Conservation (phyloP, 2,888 invertebrate genomes). For the Gasteruption jaculator region DNA sequence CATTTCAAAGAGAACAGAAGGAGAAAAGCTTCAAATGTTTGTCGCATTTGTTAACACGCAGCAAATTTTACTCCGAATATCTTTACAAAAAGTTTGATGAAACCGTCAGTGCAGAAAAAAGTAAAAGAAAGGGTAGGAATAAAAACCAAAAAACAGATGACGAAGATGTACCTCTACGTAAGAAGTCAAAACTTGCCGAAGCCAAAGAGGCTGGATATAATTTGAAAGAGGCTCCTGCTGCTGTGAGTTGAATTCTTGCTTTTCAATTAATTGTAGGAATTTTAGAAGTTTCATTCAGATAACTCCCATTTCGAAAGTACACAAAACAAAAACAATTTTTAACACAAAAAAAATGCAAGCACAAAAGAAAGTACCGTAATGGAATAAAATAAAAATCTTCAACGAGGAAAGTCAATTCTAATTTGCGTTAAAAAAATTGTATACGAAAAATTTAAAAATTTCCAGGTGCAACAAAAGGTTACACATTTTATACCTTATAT, state of each 20-base stretch:
- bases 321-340: too few species aligned
- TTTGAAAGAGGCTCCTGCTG: too few species aligned
- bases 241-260: too few species aligned
- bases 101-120: background rate
- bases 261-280: too few species aligned
- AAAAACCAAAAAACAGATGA: background rate
- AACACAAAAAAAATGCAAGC: too few species aligned
- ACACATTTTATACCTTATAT: background rate
- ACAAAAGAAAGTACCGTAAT: background rate
- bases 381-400: constrained; percentile 12
- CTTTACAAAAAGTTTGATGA: constrained; percentile 31
- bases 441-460: constrained; percentile 22
- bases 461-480: constrained; percentile 21
- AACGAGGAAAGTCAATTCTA: constrained; percentile 18
- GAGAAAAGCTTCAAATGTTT: constrained; percentile 40
- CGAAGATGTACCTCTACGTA: too few species aligned
- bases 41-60: constrained; percentile 39
- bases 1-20: constrained; percentile 28
- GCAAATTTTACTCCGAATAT: constrained; percentile 37
- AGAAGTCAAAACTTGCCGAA: too few species aligned
- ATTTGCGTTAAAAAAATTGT: constrained; percentile 7
- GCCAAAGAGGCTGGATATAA: too few species aligned
- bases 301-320: too few species aligned
- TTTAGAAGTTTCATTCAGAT: too few species aligned
- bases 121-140: background rate